Conservation (phyloP, 2,888 invertebrate species). For the Laothoe populi region DNA sequence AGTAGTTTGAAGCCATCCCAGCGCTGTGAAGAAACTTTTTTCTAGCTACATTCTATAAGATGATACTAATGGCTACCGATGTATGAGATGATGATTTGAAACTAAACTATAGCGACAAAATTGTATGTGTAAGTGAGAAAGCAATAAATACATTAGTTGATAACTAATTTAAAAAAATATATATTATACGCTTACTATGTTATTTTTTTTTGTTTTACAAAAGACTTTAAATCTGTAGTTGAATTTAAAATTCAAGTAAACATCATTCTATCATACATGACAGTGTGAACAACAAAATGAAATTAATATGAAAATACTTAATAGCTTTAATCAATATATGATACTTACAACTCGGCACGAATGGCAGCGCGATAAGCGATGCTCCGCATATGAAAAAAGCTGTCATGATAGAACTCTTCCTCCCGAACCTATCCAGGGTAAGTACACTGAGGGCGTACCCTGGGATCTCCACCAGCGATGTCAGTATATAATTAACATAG, state of each 20-base stretch:
- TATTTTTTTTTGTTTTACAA: neutral
- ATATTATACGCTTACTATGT: neutral
- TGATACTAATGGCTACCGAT: neutral
- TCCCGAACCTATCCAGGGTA: constrained; percentile 84
- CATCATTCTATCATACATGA: neutral
- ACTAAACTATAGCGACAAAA: neutral
- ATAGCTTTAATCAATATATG: neutral
- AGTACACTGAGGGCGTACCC: constrained; percentile 85
- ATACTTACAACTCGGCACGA: constrained; percentile 81
- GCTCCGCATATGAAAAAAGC: constrained; percentile 85
- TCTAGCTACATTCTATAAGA: constrained; percentile 29
- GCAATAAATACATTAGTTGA: neutral
- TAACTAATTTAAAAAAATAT: neutral
- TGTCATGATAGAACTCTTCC: constrained; percentile 83
- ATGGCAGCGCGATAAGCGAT: constrained; percentile 83
- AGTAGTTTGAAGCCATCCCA: constrained; percentile 79
- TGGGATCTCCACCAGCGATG: constrained; percentile 87
- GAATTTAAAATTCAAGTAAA: no score
- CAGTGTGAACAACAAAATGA: neutral
- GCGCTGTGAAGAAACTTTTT: constrained; percentile 49
- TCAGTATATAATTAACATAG: constrained; percentile 90
- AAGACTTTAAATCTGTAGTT: neutral
- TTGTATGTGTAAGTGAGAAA: neutral
- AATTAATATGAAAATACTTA: neutral
- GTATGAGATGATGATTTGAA: neutral